Conservation (phyloP, 1,140 invertebrate species). For the Patella vulgata region DNA sequence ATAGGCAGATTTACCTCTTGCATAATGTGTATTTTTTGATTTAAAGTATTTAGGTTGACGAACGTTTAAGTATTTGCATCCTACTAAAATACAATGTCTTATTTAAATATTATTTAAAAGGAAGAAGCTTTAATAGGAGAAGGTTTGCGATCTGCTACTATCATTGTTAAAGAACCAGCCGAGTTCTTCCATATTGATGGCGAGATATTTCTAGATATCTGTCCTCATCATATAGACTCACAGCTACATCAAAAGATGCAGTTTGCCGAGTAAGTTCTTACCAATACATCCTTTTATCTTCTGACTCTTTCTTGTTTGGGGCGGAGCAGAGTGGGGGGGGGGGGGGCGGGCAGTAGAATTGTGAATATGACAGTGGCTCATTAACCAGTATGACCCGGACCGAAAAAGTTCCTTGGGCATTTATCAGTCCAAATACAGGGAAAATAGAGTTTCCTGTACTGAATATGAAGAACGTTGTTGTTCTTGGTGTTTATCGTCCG, state of each 20-base stretch:
- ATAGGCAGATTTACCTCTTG: too few relatives aligned
- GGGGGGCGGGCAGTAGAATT: background rate
- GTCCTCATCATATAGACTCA: slow-evolving; percentile 32
- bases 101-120: slow-evolving; percentile 22
- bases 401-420: background rate
- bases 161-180: slow-evolving; percentile 39
- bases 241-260: slow-evolving; percentile 36
- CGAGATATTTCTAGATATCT: slow-evolving; percentile 33
- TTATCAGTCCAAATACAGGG: too few relatives aligned
- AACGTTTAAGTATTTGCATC: too few relatives aligned
- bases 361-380: background rate
- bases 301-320: background rate
- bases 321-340: background rate
- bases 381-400: background rate
- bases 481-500: too few relatives aligned
- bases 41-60: too few relatives aligned
- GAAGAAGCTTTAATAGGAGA: slow-evolving; percentile 44
- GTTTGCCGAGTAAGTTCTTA: slow-evolving; percentile 33
- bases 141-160: slow-evolving; percentile 33
- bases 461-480: too few relatives aligned
- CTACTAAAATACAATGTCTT: too few relatives aligned
- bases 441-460: too few relatives aligned
- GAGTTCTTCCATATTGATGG: slow-evolving; percentile 47
- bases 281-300: slow-evolving; percentile 1
- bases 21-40: too few relatives aligned